These are phyloP conservation scores for Cynopterus brachyotis DNA, from an alignment of 2,113 vertebrate genomes.

Conservation along the genomic window DNA sequence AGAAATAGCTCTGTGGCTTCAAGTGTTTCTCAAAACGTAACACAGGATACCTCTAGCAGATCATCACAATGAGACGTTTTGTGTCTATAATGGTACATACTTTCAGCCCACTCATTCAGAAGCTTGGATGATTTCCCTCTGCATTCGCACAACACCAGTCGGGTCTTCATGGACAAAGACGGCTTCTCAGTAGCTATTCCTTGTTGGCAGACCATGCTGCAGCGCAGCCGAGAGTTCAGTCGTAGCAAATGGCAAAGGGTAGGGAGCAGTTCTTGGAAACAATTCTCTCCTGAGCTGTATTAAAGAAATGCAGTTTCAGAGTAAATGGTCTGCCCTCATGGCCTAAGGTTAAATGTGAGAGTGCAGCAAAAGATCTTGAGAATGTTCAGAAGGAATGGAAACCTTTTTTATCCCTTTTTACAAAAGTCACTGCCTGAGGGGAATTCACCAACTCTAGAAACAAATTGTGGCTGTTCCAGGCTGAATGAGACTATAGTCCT, in stretches of 20 bases:
- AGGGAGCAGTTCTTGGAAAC: conserved; percentile 42
- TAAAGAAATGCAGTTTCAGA: conserved; percentile 22
- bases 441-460: conserved; percentile 24
- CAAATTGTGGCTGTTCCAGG: background rate
- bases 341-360: conserved; percentile 39
- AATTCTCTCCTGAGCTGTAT: background rate
- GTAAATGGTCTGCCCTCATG: conserved; percentile 32
- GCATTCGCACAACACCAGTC: background rate
- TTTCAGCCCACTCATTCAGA: conserved; percentile 52
- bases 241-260: conserved; percentile 71
- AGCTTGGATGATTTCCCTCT: conserved; percentile 65
- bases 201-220: conserved; percentile 57
- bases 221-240: background rate
- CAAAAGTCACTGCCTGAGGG: conserved; percentile 32
- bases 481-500: conserved; percentile 36
- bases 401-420: background rate
- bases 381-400: conserved; percentile 33
- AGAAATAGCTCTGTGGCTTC: conserved; percentile 80
- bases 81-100: background rate
- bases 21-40: conserved; percentile 72
- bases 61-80: conserved; percentile 45
- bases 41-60: conserved; percentile 38
- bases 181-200: conserved; percentile 56
- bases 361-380: conserved; percentile 43
- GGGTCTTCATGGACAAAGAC: conserved; percentile 48